A percentile compares a stretch with the other conserved stretches of the same genome.
phyloP scores from a whole-genome alignment of 2,113 vertebrate species.

The Chloroceryle aenea region DNA sequence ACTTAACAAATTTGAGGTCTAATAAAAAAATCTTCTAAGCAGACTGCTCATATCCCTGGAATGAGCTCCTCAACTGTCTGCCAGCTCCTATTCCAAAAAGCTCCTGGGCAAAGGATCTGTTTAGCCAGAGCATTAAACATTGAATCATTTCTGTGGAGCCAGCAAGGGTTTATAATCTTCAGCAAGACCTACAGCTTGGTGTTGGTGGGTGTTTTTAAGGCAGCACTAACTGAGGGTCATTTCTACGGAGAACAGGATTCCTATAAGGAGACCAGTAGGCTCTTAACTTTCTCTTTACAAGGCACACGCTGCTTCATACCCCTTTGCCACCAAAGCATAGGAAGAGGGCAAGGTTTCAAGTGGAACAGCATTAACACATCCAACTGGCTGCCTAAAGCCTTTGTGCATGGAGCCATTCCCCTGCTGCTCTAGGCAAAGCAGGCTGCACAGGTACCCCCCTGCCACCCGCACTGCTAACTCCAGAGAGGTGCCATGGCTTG shows the following conservation, averaged over 20 bases:
- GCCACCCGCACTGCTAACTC: not conserved
- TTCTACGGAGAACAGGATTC: not conserved
- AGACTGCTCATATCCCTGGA: not conserved
- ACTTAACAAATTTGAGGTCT: not conserved
- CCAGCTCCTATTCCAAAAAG: not conserved
- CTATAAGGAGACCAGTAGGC: not conserved
- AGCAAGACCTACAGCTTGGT: not conserved
- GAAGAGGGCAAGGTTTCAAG: not conserved
- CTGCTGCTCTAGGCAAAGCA: not conserved
- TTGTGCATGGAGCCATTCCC: rapidly evolving
- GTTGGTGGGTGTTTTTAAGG: not conserved
- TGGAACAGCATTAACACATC: not conserved
- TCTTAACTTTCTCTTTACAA: not conserved
- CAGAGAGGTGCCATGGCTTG: not conserved
- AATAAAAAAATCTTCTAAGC: not conserved
- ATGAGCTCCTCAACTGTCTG: rapidly evolving
- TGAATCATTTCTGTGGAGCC: not conserved
- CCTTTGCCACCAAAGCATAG: rapidly evolving
- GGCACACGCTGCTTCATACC: not conserved
- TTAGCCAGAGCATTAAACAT: not conserved
- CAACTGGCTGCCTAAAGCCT: not conserved
- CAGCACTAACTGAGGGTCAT: not conserved
- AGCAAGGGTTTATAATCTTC: not conserved
- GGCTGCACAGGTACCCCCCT: not conserved
- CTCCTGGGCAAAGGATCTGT: rapidly evolving